Percentiles rank a stretch among this genome's conserved stretches.
Evolutionary conservation across 2,888 invertebrate genomes (phyloP).

Genomic region (Drosophila leonis): DNA sequence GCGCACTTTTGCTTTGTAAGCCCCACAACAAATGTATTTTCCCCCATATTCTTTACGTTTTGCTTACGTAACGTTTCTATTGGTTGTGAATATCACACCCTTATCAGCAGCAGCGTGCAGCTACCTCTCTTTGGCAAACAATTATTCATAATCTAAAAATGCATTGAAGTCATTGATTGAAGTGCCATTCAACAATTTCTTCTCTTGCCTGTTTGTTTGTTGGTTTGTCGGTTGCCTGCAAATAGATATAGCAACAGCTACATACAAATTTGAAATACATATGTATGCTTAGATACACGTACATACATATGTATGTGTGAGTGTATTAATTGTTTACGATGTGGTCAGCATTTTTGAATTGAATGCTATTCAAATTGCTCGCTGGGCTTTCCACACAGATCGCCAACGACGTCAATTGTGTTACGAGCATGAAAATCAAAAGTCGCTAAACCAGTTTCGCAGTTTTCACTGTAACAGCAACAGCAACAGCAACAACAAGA

Average conservation of each 20-base stretch:
- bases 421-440: slow-evolving; percentile 38
- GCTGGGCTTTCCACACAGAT: slow-evolving; percentile 41
- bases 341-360: slow-evolving; percentile 45
- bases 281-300: neutral
- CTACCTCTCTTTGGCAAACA: slow-evolving; percentile 8
- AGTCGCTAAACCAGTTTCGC: slow-evolving; percentile 58
- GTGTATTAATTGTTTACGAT: slow-evolving; percentile 15
- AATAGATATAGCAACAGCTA: slow-evolving; percentile 10
- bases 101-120: slow-evolving; percentile 25
- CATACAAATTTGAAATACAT: neutral
- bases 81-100: neutral
- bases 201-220: neutral
- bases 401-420: slow-evolving; percentile 35
- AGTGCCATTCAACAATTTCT: neutral
- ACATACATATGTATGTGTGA: neutral
- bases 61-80: neutral
- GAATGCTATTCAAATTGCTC: slow-evolving; percentile 47
- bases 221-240: slow-evolving; percentile 22
- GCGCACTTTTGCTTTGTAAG: neutral
- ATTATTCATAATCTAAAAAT: slow-evolving; percentile 59
- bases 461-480: slow-evolving; percentile 48
- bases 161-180: slow-evolving; percentile 32
- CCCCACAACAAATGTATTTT: slow-evolving; percentile 1
- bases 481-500: slow-evolving; percentile 19
- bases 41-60: neutral